Evolutionary conservation across 2,113 vertebrate species (phyloP).

Genomic region (Oreochromis niloticus): DNA sequence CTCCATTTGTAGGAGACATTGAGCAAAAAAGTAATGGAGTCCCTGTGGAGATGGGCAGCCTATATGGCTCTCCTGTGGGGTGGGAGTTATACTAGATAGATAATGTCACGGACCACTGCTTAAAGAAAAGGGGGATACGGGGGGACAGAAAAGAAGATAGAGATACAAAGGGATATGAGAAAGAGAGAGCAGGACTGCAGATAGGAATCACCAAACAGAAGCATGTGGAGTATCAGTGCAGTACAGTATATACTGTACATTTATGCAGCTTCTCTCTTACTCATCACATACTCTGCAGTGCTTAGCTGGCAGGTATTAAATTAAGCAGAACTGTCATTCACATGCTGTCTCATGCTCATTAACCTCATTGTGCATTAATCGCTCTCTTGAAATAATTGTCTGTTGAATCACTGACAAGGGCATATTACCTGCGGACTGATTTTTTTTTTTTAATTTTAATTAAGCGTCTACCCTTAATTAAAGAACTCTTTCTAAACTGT

Average conservation of each 20-base stretch:
- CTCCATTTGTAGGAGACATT: conserved; percentile 38
- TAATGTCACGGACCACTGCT: conserved; percentile 52
- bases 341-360: conserved; percentile 12
- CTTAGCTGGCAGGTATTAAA: not conserved
- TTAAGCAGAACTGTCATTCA: conserved; percentile 14
- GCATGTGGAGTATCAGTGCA: not conserved
- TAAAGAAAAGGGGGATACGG: not conserved
- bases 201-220: not conserved
- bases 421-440: not conserved
- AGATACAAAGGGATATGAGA: conserved; percentile 1
- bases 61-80: conserved; percentile 37
- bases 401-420: not conserved
- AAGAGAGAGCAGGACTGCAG: conserved; percentile 8
- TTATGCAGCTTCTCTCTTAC: not conserved
- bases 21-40: conserved; percentile 48
- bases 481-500: not conserved
- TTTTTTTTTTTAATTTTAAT: not conserved
- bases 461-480: not conserved
- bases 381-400: not conserved
- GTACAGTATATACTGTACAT: not conserved
- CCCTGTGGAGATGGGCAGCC: conserved; percentile 27
- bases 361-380: conserved; percentile 11
- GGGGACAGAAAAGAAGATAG: not conserved
- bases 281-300: not conserved
- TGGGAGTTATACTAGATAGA: conserved; percentile 26